phyloP scores from a whole-genome alignment of 2,888 invertebrate species.

The Phrixothrix hirtus region DNA sequence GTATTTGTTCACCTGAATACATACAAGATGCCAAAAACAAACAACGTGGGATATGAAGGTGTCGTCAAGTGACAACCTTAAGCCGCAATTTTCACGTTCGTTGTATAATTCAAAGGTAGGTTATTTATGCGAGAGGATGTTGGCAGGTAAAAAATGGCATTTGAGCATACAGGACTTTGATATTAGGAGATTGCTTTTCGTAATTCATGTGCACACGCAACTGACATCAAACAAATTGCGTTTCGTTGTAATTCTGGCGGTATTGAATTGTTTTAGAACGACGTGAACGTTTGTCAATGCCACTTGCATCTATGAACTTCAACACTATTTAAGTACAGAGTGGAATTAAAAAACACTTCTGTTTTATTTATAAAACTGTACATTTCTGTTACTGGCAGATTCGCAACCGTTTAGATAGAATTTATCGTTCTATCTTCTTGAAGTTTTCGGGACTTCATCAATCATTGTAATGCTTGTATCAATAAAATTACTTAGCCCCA shows the following conservation, averaged over 20 bases:
- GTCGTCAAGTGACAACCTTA: conserved; percentile 30
- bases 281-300: conserved; percentile 27
- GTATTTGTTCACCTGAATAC: conserved; percentile 37
- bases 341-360: background rate
- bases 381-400: background rate
- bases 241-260: conserved; percentile 29
- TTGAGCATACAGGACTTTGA: conserved; percentile 29
- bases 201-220: conserved; percentile 31
- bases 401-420: background rate
- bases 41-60: conserved; percentile 35
- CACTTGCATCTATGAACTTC: conserved; percentile 16
- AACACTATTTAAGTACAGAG: background rate
- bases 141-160: conserved; percentile 30
- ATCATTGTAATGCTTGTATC: background rate
- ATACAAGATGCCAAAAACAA: conserved; percentile 36
- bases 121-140: conserved; percentile 28
- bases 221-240: conserved; percentile 32
- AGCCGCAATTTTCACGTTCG: conserved; percentile 30
- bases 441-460: too few relatives aligned
- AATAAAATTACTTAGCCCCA: background rate
- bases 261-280: conserved; percentile 28
- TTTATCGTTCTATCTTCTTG: too few relatives aligned
- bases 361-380: too few relatives aligned
- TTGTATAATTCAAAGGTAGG: conserved; percentile 30
- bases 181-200: conserved; percentile 31